Percentiles rank a stretch among this genome's conserved stretches.
Evolutionary conservation across 2,113 vertebrate genomes (phyloP).

Genomic region (Neogale vison): DNA sequence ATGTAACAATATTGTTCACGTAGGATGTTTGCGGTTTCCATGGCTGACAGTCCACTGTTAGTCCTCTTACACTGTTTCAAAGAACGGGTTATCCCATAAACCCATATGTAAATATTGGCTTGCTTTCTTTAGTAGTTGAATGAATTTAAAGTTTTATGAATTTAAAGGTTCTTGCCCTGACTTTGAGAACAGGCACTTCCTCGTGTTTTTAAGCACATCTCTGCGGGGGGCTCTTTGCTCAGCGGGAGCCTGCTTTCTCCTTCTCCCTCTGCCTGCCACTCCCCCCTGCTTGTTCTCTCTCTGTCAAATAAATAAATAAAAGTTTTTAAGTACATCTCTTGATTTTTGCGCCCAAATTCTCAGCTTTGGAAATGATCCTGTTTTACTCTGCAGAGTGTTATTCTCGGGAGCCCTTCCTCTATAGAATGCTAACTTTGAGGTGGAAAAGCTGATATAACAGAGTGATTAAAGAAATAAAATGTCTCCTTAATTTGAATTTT

Average conservation of each 20-base stretch:
- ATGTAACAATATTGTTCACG: neutral
- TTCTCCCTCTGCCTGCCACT: too few relatives aligned
- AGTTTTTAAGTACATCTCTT: neutral
- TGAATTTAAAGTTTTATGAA: neutral
- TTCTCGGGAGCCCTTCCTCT: accelerated
- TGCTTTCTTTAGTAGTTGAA: neutral
- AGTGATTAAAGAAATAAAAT: neutral
- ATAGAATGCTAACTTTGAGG: neutral
- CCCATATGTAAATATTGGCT: neutral
- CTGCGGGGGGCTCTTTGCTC: neutral
- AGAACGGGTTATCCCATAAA: neutral
- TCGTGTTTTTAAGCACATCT: neutral
- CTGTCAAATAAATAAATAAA: too few relatives aligned
- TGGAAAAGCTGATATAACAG: neutral
- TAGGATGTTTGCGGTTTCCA: neutral
- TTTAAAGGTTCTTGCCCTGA: neutral
- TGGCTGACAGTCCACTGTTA: neutral
- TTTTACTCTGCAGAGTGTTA: neutral
- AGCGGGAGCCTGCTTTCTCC: too few relatives aligned
- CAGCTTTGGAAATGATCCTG: neutral
- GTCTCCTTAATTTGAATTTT: neutral
- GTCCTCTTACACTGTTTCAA: neutral
- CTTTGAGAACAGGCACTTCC: neutral
- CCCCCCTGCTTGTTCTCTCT: too few relatives aligned
- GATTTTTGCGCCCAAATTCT: neutral